These are phyloP conservation scores for Scaptomyza tumidula DNA, from an alignment of 2,888 invertebrate genomes.

Conservation along the genomic window DNA sequence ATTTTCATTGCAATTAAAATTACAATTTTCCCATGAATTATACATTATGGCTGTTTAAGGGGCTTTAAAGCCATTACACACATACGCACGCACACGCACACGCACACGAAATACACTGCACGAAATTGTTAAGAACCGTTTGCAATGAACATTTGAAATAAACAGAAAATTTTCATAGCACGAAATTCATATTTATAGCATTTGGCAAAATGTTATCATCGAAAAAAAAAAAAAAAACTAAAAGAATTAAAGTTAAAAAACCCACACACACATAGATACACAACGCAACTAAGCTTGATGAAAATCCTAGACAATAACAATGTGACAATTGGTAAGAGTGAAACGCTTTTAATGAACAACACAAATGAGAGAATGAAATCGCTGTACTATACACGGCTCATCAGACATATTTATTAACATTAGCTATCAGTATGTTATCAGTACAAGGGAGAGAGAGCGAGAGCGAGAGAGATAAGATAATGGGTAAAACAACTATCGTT, in stretches of 20 bases:
- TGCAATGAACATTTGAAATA: slow-evolving; percentile 59
- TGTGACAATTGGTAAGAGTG: slow-evolving; percentile 14
- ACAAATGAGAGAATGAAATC: slow-evolving; percentile 26
- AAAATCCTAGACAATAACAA: slow-evolving; percentile 42
- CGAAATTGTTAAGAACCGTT: slow-evolving; percentile 25
- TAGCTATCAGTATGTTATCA: slow-evolving; percentile 50
- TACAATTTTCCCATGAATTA: slow-evolving; percentile 66
- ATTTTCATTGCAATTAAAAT: slow-evolving; percentile 64
- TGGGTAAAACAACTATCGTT: slow-evolving; percentile 22
- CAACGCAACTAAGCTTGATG: slow-evolving; percentile 4
- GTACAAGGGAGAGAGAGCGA: not conserved
- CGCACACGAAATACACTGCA: not conserved
- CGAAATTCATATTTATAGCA: slow-evolving; percentile 69
- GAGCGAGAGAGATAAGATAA: slow-evolving; percentile 54
- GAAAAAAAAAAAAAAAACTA: slow-evolving; percentile 5
- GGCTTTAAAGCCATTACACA: slow-evolving; percentile 45
- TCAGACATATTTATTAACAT: slow-evolving; percentile 36
- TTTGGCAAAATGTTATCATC: slow-evolving; percentile 26
- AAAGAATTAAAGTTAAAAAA: not conserved
- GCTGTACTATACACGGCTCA: slow-evolving; percentile 14
- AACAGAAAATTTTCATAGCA: slow-evolving; percentile 67
- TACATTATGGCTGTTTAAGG: slow-evolving; percentile 48
- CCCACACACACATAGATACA: slow-evolving; percentile 9
- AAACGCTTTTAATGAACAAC: slow-evolving; percentile 24
- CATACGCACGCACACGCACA: slow-evolving; percentile 22